phyloP scores from a whole-genome alignment of 1,140 invertebrate species.

The Argopecten irradians region DNA sequence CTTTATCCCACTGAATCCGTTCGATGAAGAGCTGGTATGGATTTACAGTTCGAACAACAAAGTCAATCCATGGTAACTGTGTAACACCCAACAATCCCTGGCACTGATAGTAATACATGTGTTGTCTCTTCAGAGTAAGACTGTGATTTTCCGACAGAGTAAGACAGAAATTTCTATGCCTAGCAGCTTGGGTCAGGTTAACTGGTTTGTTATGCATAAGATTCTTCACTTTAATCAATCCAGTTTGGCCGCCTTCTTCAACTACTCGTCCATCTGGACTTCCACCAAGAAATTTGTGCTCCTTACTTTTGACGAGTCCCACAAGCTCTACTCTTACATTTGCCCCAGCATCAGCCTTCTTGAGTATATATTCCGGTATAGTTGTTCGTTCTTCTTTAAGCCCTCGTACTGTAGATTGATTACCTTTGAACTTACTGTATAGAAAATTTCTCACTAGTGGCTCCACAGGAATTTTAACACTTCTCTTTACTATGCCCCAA shows the following conservation, averaged over 20 bases:
- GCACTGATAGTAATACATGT: not conserved
- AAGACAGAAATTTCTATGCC: constrained; percentile 35
- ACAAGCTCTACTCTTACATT: not conserved
- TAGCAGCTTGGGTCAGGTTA: constrained; percentile 26
- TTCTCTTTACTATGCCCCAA: too few species aligned
- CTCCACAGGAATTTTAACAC: too few species aligned
- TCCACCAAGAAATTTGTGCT: constrained; percentile 19
- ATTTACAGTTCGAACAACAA: not conserved
- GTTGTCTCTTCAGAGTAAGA: not conserved
- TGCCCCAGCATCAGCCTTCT: not conserved
- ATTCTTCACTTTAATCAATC: constrained; percentile 42
- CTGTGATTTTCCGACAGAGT: too few species aligned
- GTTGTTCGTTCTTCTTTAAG: constrained; percentile 21
- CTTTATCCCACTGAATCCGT: not conserved
- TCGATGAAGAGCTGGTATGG: not conserved
- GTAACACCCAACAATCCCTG: not conserved
- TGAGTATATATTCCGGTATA: constrained; percentile 35
- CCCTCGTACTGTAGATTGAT: constrained; percentile 25
- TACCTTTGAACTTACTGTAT: constrained; percentile 31
- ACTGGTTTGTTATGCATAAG: constrained; percentile 30
- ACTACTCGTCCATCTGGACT: constrained; percentile 32
- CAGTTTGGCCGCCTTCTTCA: not conserved
- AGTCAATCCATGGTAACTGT: not conserved
- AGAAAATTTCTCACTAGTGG: constrained; percentile 18
- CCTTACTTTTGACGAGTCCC: constrained; percentile 1